phyloP scores from a whole-genome alignment of 2,888 invertebrate genomes.

The Epinotia nisella region DNA sequence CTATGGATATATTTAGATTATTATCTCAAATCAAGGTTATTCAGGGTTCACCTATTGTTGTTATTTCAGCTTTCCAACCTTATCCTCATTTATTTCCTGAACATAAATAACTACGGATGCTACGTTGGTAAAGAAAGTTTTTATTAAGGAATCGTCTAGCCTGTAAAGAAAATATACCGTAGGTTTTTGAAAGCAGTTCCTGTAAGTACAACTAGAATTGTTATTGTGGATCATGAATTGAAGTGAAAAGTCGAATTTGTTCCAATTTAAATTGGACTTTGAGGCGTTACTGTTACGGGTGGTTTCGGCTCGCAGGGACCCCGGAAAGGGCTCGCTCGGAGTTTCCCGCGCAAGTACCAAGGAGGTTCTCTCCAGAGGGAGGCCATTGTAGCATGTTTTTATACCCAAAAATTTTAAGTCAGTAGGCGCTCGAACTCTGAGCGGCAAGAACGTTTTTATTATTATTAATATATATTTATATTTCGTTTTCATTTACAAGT shows the following conservation, averaged over 20 bases:
- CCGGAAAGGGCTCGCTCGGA: conserved; percentile 34
- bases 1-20: no score
- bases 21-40: neutral
- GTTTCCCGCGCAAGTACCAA: conserved; percentile 69
- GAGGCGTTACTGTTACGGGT: neutral
- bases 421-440: conserved; percentile 84
- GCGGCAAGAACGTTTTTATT: conserved; percentile 84
- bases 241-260: conserved; percentile 33
- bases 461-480: conserved; percentile 85
- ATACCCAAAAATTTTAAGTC: conserved; percentile 85
- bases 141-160: neutral
- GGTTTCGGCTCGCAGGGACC: neutral
- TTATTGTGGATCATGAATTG: conserved; percentile 43
- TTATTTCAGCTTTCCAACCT: neutral
- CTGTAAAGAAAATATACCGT: conserved; percentile 11
- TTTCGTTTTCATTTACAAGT: conserved; percentile 85
- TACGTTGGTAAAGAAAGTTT: conserved; percentile 5
- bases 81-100: neutral
- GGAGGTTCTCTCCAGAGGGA: conserved; percentile 65
- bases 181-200: conserved; percentile 27
- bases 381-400: conserved; percentile 85
- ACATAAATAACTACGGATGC: neutral
- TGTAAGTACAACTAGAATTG: conserved; percentile 35
- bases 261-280: conserved; percentile 4
- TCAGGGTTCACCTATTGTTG: neutral